Conservation (phyloP, 2,113 vertebrate genomes). For the Daboia siamensis region DNA sequence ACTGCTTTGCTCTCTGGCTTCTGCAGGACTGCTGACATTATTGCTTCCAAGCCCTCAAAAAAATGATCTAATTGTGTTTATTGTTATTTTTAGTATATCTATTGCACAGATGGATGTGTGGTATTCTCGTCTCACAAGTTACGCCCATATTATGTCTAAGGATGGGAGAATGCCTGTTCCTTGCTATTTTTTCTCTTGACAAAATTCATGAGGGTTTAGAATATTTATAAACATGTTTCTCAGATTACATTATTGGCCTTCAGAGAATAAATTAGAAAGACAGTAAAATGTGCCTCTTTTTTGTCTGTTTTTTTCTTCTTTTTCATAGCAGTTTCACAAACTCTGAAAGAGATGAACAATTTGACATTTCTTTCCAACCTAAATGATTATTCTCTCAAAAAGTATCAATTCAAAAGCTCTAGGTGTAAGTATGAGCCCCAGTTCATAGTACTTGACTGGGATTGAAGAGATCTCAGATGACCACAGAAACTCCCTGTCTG, state of each 20-base stretch:
- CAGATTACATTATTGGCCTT: not conserved
- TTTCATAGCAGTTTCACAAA: constrained; percentile 24
- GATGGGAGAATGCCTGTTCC: not conserved
- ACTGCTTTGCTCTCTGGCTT: not conserved
- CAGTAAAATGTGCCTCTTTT: not conserved
- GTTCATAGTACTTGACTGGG: not conserved
- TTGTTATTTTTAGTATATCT: not conserved
- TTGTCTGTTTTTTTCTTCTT: not conserved
- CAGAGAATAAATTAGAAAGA: constrained; percentile 18
- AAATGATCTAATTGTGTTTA: not conserved
- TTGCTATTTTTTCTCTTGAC: not conserved
- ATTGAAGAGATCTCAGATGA: not conserved
- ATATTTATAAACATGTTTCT: constrained; percentile 18
- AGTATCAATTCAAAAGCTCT: not conserved
- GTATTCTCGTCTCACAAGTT: not conserved
- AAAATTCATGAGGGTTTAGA: not conserved
- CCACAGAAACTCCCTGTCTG: not conserved
- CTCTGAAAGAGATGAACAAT: not conserved
- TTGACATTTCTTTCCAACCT: not conserved
- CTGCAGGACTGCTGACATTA: not conserved
- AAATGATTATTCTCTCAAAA: not conserved
- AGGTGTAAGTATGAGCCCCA: not conserved
- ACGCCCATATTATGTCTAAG: not conserved
- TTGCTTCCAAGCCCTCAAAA: not conserved
- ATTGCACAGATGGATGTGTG: not conserved